A percentile compares a stretch with the other conserved stretches of the same genome.
Evolutionary conservation across 1,140 invertebrate species (phyloP).

Genomic region (Zaprionus tsacasi): DNA sequence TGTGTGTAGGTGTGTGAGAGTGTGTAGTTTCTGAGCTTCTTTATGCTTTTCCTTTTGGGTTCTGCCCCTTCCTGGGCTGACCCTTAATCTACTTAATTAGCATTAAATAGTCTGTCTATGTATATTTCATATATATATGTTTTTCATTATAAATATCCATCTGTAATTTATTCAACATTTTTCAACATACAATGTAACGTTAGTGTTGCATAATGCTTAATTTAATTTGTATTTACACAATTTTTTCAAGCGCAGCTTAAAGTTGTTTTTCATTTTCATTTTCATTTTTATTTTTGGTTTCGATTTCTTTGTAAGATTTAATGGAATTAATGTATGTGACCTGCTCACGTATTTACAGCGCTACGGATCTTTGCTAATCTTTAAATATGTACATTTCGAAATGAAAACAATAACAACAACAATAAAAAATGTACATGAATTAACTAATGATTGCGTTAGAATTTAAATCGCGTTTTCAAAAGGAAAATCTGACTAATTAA

Average conservation of each 20-base stretch:
- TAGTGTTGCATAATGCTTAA: conserved; percentile 32
- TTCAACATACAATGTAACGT: conserved; percentile 66
- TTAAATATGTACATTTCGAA: background rate
- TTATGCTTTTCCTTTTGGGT: conserved; percentile 42
- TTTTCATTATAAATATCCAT: conserved; percentile 13
- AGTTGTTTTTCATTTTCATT: background rate
- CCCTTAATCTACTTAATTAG: conserved; percentile 35
- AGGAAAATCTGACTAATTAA: background rate
- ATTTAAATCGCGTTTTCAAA: background rate
- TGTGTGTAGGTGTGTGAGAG: conserved; percentile 12
- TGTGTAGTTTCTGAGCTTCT: conserved; percentile 60
- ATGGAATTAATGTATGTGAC: background rate
- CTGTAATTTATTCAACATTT: conserved; percentile 57
- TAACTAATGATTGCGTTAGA: background rate
- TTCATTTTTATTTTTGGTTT: conserved; percentile 1
- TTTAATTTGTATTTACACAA: conserved; percentile 58
- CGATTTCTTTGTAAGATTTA: conserved; percentile 21
- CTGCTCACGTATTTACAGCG: conserved; percentile 1
- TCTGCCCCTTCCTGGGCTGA: conserved; percentile 39
- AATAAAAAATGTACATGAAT: background rate
- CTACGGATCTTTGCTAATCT: background rate
- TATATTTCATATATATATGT: conserved; percentile 28
- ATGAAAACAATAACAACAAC: background rate
- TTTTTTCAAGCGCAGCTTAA: conserved; percentile 27
- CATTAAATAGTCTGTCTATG: conserved; percentile 52